Percentiles rank a stretch among this genome's conserved stretches.
phyloP scores from a whole-genome alignment of 1,140 invertebrate species.

The Charaxes varanes region DNA sequence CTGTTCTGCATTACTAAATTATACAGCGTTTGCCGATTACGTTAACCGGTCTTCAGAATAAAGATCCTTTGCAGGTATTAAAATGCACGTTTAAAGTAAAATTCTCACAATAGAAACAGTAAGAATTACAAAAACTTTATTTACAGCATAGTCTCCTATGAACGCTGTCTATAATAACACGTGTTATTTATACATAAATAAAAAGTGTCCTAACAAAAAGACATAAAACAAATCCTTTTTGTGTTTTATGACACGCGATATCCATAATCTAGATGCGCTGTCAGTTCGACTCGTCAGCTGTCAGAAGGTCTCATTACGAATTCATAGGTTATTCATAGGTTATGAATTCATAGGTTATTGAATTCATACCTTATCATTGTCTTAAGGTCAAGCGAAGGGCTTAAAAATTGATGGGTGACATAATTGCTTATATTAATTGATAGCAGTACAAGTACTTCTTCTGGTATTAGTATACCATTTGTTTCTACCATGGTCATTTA shows the following conservation, averaged over 20 bases:
- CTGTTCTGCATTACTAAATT: slow-evolving; percentile 58
- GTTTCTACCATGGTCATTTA: no score
- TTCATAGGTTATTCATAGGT: no score
- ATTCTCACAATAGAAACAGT: not conserved
- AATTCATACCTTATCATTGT: no score
- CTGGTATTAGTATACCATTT: no score
- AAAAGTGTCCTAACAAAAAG: not conserved
- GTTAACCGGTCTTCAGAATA: slow-evolving; percentile 27
- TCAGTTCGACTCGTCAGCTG: slow-evolving; percentile 33
- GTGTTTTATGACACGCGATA: slow-evolving; percentile 27
- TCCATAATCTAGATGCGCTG: slow-evolving; percentile 34
- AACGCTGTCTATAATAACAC: no score
- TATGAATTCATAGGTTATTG: no score
- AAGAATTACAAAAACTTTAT: not conserved
- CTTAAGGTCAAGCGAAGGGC: no score
- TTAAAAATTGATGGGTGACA: no score
- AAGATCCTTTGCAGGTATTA: not conserved
- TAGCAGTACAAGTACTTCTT: no score
- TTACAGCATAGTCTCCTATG: no score
- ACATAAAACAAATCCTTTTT: not conserved
- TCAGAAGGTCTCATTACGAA: slow-evolving; percentile 47
- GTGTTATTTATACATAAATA: not conserved
- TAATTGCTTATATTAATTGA: no score
- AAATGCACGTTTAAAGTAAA: not conserved
- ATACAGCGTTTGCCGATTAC: slow-evolving; percentile 30